These are phyloP conservation scores for Microchrysa polita DNA, from an alignment of 2,888 invertebrate genomes.

Conservation along the genomic window DNA sequence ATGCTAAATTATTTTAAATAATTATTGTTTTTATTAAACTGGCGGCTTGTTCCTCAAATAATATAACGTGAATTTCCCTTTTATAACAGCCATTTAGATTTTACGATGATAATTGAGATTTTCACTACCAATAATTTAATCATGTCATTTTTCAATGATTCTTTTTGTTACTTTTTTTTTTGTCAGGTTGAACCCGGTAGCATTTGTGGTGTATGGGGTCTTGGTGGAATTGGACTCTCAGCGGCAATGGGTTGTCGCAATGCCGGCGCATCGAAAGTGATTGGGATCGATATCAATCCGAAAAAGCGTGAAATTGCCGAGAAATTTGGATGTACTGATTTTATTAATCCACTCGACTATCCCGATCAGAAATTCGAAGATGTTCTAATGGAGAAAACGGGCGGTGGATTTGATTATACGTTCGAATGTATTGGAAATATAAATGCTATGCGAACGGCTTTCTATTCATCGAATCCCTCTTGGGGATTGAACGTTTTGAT, in stretches of 20 bases:
- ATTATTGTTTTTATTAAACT: too few species aligned
- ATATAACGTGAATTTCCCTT: too few species aligned
- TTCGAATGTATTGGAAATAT: constrained; percentile 99
- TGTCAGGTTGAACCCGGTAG: constrained; percentile 88
- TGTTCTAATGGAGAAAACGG: constrained; percentile 86
- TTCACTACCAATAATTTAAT: too few species aligned
- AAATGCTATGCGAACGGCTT: constrained; percentile 79
- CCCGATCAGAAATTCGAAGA: constrained; percentile 81
- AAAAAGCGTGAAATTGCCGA: constrained; percentile 80
- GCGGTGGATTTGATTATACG: constrained; percentile 97
- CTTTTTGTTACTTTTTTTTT: constrained; percentile 12
- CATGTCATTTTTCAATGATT: too few species aligned
- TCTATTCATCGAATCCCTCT: constrained; percentile 94
- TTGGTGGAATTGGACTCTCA: constrained; percentile 93
- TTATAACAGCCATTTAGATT: too few species aligned
- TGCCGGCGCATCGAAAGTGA: constrained; percentile 86
- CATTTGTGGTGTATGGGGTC: constrained; percentile 90
- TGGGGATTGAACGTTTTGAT: constrained; percentile 98
- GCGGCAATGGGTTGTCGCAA: constrained; percentile 86
- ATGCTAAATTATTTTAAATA: too few species aligned
- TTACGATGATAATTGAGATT: too few species aligned
- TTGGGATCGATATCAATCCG: constrained; percentile 88
- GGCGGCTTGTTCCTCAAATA: too few species aligned
- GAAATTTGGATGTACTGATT: constrained; percentile 93
- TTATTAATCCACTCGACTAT: constrained; percentile 90